Percentiles rank a stretch among this genome's conserved stretches.
Evolutionary conservation across 1,140 invertebrate species (phyloP).

Genomic region (Bombyx mandarina): DNA sequence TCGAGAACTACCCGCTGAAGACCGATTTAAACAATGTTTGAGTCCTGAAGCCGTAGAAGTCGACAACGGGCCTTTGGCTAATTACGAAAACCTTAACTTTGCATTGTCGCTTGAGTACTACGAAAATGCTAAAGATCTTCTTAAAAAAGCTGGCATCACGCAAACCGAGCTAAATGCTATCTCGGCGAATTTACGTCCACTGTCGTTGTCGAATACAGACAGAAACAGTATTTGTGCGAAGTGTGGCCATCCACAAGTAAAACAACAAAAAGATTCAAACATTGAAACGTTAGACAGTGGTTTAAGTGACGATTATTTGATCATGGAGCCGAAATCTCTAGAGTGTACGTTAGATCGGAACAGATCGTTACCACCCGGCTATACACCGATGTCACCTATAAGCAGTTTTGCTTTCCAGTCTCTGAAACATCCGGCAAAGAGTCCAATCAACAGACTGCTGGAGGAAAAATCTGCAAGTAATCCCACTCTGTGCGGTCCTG

Average conservation of each 20-base stretch:
- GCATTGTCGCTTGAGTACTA: conserved; percentile 81
- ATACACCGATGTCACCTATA: conserved; percentile 79
- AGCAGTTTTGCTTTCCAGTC: conserved; percentile 54
- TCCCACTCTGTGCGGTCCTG: conserved; percentile 71
- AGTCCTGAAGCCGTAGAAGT: conserved; percentile 23
- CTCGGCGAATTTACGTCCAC: conserved; percentile 39
- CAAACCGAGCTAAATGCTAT: conserved; percentile 66
- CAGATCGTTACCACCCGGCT: conserved; percentile 56
- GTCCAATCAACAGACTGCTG: conserved; percentile 36
- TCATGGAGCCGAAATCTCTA: conserved; percentile 76
- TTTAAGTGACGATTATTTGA: conserved; percentile 73
- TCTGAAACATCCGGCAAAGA: conserved; percentile 38
- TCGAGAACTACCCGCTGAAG: conserved; percentile 7
- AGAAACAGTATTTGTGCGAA: conserved; percentile 70
- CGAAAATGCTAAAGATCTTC: conserved; percentile 80
- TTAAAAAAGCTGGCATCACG: conserved; percentile 72
- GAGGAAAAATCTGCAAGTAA: conserved; percentile 77
- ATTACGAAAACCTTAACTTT: conserved; percentile 84
- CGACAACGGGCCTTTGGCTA: conserved; percentile 53
- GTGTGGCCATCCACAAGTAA: conserved; percentile 75
- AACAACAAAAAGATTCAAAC: conserved; percentile 7
- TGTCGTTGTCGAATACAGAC: conserved; percentile 21
- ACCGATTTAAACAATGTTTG: conserved; percentile 11
- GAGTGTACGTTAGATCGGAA: conserved; percentile 29
- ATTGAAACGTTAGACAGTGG: not conserved